Conservation (phyloP, 2,797 vertebrate genomes). For the Gymnothorax javanicus region DNA sequence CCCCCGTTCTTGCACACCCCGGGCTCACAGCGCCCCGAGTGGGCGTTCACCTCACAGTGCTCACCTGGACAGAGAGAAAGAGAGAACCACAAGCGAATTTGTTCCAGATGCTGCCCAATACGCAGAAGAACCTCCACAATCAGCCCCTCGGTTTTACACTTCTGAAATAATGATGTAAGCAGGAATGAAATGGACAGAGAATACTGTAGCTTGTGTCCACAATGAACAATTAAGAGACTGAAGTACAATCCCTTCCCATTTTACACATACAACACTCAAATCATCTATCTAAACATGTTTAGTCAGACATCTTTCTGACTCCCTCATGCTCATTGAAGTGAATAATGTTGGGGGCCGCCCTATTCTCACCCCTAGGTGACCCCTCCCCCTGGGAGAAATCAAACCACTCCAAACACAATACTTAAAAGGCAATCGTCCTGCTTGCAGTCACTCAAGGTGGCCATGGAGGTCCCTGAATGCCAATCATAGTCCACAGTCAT, state of each 20-base stretch:
- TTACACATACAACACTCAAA: not conserved
- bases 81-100: not conserved
- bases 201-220: not conserved
- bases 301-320: not conserved
- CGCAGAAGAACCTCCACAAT: not conserved
- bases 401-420: not conserved
- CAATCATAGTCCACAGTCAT: not conserved
- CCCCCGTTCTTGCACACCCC: conserved; percentile 95
- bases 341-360: not conserved
- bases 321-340: not conserved
- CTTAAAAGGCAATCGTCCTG: not conserved
- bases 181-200: too few species aligned
- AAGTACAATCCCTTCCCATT: not conserved
- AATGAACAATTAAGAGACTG: not conserved
- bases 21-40: conserved; percentile 83
- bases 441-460: not conserved
- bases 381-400: conserved; percentile 5
- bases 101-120: not conserved
- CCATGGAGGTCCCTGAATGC: conserved; percentile 3
- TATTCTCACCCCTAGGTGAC: not conserved
- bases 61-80: conserved; percentile 75
- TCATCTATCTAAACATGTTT: not conserved
- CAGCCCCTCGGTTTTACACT: not conserved
- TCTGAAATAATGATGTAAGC: not conserved
- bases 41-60: conserved; percentile 85